Percentiles rank a stretch among this genome's conserved stretches.
Evolutionary conservation across 2,888 invertebrate species (phyloP).

Genomic region (Aphrophora alni): DNA sequence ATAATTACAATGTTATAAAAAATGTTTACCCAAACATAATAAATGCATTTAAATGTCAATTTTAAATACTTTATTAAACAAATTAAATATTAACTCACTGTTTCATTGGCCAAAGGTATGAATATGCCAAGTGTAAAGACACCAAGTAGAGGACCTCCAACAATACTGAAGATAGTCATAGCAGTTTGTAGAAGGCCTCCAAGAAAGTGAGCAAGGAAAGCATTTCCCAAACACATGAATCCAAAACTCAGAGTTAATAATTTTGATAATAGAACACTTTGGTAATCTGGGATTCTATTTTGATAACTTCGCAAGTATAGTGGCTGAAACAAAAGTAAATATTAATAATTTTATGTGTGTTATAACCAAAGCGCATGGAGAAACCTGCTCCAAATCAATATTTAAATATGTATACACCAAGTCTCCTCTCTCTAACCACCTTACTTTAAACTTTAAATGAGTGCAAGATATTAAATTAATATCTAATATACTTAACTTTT

Average conservation of each 20-base stretch:
- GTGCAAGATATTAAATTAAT: too few relatives aligned
- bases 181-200: conserved; percentile 66
- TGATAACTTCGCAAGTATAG: conserved; percentile 13
- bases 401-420: too few relatives aligned
- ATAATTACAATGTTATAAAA: too few relatives aligned
- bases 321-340: conserved; percentile 22
- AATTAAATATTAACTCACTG: conserved; percentile 57
- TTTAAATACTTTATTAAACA: background rate
- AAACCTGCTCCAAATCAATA: too few relatives aligned
- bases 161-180: conserved; percentile 36
- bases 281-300: background rate
- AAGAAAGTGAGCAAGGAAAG: conserved; percentile 70
- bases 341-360: too few relatives aligned
- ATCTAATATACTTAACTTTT: too few relatives aligned
- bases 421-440: too few relatives aligned
- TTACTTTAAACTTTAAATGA: too few relatives aligned
- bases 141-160: conserved; percentile 73
- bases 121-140: conserved; percentile 76
- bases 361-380: too few relatives aligned
- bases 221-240: conserved; percentile 66
- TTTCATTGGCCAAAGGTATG: conserved; percentile 71
- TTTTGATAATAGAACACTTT: conserved; percentile 26
- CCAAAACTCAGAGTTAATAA: conserved; percentile 31
- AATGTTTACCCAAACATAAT: too few relatives aligned
- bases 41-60: background rate